Evolutionary conservation across 2,888 invertebrate species (phyloP), one percentile per base, ranked within the genome.

Genomic region (Mantis religiosa): DNA sequence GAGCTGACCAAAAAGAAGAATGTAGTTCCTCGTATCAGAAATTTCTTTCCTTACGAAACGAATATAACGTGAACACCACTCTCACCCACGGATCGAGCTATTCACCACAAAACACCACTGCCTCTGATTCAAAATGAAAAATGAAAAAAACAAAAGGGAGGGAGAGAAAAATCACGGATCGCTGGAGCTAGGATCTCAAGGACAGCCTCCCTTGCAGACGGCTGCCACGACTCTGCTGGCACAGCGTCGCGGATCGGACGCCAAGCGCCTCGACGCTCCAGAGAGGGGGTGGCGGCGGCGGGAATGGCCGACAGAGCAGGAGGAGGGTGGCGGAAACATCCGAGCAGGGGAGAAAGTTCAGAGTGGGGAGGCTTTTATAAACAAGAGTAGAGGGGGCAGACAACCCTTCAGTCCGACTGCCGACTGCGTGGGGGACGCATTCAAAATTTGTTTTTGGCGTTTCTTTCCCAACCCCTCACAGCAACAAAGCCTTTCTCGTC

Each of bases 191-290:
- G 81, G 71, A 71, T 28, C 27, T 25, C 54, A 81, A 28, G 81
- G 86, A 86, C 83, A 86, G 71, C 88, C 88, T 88, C 87, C 34
- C 89, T 84, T 47, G 71, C 54, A 85, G 87, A 88, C 89, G 90
- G 89, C 89, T 89, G 87, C 54, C 89, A 87, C 90, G 88, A 90
- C 90, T 90, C 90, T 90, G 90, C 83, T 89, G 89, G 47, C 81
- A 28, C 71, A 81, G 28, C 86, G 34, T 82, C 30, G 34, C 81
- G 87, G 34, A 34, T 41, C 27, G 83, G 89, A 54, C 89, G 89
- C 47, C 71, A 41, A 14, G 88, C 47, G 88, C 82, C 88, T 28
- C 25, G 71, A 20, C 81, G 84, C 30, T 83, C 84, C 27, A 28
- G 88, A 83, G 41, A 54, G 82, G 28, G 84, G 88, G 54, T 25